Conservation (phyloP, 2,888 invertebrate species). For the Choreutis nemorana region DNA sequence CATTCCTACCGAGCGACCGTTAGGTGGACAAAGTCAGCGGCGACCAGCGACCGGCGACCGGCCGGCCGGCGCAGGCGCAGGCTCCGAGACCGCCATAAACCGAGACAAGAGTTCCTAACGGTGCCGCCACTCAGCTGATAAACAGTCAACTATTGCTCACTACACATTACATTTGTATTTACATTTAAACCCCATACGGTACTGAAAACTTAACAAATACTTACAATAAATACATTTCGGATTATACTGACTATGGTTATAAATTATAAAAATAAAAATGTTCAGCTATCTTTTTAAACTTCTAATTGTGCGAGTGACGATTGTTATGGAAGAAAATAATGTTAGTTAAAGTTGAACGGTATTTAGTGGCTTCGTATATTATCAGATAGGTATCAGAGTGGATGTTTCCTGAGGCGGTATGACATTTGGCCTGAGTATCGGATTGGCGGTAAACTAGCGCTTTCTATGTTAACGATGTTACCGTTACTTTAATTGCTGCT, state of each 20-base stretch:
- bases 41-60: too few species aligned
- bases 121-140: not conserved
- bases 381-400: constrained; percentile 26
- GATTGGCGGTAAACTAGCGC: constrained; percentile 28
- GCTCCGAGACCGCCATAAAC: not conserved
- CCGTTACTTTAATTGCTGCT: constrained; percentile 59
- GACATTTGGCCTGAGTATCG: constrained; percentile 28
- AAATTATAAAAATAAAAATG: too few species aligned
- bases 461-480: constrained; percentile 40
- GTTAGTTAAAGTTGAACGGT: too few species aligned
- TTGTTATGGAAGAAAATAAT: too few species aligned
- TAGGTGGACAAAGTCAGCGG: constrained; percentile 20
- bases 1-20: constrained; percentile 57
- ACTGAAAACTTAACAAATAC: too few species aligned
- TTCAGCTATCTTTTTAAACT: too few species aligned
- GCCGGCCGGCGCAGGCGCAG: not conserved
- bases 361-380: constrained; percentile 21
- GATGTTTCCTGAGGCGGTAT: constrained; percentile 22
- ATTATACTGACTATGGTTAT: too few species aligned
- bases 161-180: too few species aligned
- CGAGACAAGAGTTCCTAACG: not conserved
- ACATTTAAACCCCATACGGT: too few species aligned
- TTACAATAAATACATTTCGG: too few species aligned
- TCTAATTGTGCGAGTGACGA: too few species aligned
- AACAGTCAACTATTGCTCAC: too few species aligned